A percentile compares a stretch with the other conserved stretches of the same genome.
Conservation (phyloP, 2,113 vertebrate genomes). For the Chionodraco myersi region DNA sequence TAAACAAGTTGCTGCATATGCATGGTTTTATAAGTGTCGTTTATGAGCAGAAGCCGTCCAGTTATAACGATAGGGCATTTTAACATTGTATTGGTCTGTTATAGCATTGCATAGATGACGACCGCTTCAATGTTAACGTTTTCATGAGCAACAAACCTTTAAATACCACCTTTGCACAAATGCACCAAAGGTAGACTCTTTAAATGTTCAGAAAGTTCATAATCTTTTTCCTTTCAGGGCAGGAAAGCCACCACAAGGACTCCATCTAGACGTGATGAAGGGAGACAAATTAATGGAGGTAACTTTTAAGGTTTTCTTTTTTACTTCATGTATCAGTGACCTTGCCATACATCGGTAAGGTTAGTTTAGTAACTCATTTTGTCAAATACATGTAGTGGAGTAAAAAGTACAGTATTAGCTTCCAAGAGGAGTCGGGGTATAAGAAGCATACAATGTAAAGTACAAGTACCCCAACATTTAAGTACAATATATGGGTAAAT, state of each 20-base stretch:
- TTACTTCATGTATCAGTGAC: no score
- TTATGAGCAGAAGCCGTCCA: fast-evolving
- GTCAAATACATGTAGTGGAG: no score
- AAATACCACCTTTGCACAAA: neutral
- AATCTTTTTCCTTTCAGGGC: conserved; percentile 87
- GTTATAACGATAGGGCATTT: fast-evolving
- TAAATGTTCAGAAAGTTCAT: neutral
- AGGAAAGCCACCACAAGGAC: conserved; percentile 95
- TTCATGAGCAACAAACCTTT: neutral
- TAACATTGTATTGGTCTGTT: neutral
- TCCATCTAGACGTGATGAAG: conserved; percentile 98
- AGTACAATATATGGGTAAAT: no score
- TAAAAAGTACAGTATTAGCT: no score
- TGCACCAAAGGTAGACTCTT: fast-evolving
- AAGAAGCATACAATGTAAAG: no score
- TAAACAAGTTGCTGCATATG: no score
- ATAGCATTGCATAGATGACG: neutral
- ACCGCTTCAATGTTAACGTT: neutral
- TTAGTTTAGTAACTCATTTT: no score
- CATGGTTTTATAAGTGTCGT: neutral
- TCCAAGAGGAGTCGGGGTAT: no score
- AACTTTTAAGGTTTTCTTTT: conserved; percentile 36
- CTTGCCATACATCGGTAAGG: no score
- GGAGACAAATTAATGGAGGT: conserved; percentile 99
- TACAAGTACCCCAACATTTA: no score